Evolutionary conservation across 2,888 invertebrate genomes (phyloP).

Genomic region (Eueremaeus valkanovi): DNA sequence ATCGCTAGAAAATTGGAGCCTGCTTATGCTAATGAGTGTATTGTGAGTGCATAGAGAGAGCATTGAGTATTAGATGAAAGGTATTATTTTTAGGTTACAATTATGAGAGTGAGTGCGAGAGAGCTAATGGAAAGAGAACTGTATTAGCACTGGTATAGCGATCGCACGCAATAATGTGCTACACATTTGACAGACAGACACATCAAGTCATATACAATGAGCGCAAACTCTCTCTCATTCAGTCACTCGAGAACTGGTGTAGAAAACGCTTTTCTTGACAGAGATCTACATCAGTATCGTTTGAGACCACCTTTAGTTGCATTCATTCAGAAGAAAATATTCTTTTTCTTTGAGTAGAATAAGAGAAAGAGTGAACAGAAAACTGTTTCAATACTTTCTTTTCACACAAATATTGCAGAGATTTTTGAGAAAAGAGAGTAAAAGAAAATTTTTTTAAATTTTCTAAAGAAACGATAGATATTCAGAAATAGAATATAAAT

Average conservation of each 20-base stretch:
- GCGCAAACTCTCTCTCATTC: not conserved
- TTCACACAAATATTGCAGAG: too few species aligned
- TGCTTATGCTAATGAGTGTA: too few species aligned
- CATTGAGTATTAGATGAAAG: not conserved
- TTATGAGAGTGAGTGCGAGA: not conserved
- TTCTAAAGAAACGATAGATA: too few species aligned
- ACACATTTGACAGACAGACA: slow-evolving; percentile 16
- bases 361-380: too few species aligned
- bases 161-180: slow-evolving; percentile 17
- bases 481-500: too few species aligned
- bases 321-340: not conserved
- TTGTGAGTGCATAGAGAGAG: too few species aligned
- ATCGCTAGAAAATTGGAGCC: too few species aligned
- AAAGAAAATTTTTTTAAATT: too few species aligned
- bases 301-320: slow-evolving; percentile 4
- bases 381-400: too few species aligned
- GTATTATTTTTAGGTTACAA: not conserved
- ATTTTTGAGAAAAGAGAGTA: too few species aligned
- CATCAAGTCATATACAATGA: slow-evolving; percentile 10
- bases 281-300: slow-evolving; percentile 11
- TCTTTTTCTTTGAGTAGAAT: not conserved
- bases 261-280: slow-evolving; percentile 16
- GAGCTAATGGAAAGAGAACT: not conserved
- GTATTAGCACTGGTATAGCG: too few species aligned
- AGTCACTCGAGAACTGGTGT: slow-evolving; percentile 2